Conservation (phyloP, 2,888 invertebrate genomes). For the Heterodera filipjevi region DNA sequence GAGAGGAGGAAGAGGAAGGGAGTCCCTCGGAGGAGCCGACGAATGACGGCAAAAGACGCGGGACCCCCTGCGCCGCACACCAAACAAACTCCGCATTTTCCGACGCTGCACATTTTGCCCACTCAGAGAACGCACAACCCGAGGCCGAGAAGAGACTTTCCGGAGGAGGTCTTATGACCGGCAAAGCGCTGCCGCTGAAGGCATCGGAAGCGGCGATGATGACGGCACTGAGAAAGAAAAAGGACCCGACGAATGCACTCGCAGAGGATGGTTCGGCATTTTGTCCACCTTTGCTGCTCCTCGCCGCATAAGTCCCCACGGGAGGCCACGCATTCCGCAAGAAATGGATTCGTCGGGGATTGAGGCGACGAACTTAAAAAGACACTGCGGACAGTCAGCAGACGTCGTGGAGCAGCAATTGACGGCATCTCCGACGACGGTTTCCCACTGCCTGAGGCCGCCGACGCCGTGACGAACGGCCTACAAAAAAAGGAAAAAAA, state of each 20-base stretch:
- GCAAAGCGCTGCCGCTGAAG: neutral
- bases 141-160: neutral
- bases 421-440: constrained; percentile 9
- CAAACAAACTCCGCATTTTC: neutral
- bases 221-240: neutral
- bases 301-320: constrained; percentile 32
- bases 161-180: constrained; percentile 9
- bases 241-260: neutral
- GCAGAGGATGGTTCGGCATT: neutral
- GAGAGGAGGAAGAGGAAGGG: neutral
- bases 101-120: neutral
- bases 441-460: constrained; percentile 40
- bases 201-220: neutral
- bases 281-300: neutral
- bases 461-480: constrained; percentile 50
- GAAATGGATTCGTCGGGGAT: constrained; percentile 29
- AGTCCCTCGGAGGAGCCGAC: neutral
- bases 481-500: constrained; percentile 20
- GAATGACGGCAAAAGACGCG: neutral
- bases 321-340: constrained; percentile 30
- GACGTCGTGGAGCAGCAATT: constrained; percentile 32
- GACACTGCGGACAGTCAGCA: constrained; percentile 52
- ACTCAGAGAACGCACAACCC: constrained; percentile 12
- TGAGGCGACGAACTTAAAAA: constrained; percentile 57
- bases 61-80: constrained; percentile 16